These are phyloP conservation scores for Noctilio leporinus DNA, from an alignment of 2,113 vertebrate species.

Conservation along the genomic window DNA sequence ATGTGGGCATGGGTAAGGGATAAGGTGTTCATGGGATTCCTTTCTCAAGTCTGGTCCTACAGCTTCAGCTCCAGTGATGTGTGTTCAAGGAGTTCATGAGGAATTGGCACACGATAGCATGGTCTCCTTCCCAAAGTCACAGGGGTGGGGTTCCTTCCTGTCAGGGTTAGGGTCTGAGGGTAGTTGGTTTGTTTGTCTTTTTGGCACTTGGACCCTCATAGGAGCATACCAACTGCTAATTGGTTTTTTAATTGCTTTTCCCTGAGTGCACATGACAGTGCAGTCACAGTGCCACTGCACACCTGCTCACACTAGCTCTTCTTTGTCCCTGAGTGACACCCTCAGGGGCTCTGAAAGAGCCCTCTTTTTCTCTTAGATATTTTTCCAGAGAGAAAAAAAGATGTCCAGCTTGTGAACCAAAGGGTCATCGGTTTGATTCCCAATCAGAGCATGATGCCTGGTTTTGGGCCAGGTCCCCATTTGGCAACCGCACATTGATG, in stretches of 20 bases:
- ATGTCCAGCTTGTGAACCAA: too few species aligned
- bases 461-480: too few species aligned
- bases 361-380: not conserved
- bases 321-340: not conserved
- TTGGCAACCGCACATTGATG: too few species aligned
- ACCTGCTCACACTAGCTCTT: not conserved
- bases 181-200: not conserved
- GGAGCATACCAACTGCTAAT: not conserved
- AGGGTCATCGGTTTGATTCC: too few species aligned
- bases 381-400: not conserved
- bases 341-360: not conserved
- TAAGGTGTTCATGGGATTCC: not conserved
- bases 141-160: fast-evolving
- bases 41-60: not conserved
- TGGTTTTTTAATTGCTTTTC: not conserved
- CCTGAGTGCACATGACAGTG: not conserved
- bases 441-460: too few species aligned
- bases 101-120: not conserved
- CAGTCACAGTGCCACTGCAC: not conserved
- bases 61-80: too few species aligned
- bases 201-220: not conserved
- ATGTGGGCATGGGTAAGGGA: not conserved
- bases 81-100: not conserved
- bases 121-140: not conserved
- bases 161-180: not conserved